Percentiles rank a stretch among this genome's conserved stretches.
Conservation (phyloP, 2,113 vertebrate genomes). For the Cariama cristata region DNA sequence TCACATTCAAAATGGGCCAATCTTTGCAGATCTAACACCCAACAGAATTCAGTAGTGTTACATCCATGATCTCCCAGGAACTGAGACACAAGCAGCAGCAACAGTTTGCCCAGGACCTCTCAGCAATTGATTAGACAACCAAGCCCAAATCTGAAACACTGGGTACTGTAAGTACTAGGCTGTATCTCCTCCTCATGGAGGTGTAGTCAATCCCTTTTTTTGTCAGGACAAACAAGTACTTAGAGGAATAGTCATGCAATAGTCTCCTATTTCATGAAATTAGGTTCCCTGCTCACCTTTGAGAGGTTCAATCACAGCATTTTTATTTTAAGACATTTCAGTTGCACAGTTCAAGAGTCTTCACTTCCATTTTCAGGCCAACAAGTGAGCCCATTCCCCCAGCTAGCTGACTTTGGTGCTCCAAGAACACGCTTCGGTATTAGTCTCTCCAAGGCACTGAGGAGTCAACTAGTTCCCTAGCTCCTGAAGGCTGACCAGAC, state of each 20-base stretch:
- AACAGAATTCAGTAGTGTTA: neutral
- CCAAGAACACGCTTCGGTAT: neutral
- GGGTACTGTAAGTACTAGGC: neutral
- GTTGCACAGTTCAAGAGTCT: neutral
- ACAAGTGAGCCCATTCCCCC: neutral
- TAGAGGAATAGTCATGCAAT: neutral
- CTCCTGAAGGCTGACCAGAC: neutral
- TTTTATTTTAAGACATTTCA: neutral
- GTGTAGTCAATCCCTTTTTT: neutral
- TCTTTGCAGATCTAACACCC: neutral
- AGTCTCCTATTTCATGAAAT: neutral
- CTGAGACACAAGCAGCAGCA: neutral
- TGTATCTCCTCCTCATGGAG: neutral
- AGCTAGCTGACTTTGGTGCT: neutral
- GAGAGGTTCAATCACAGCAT: neutral
- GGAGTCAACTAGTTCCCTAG: neutral
- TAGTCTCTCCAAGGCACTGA: fast-evolving
- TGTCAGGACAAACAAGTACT: neutral
- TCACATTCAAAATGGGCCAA: neutral
- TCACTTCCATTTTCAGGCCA: neutral
- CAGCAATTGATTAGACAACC: neutral
- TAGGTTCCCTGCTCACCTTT: neutral
- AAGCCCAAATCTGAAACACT: neutral
- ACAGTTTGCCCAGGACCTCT: neutral
- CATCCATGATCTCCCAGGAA: neutral